These are phyloP conservation scores for Melanotaenia trifasciata DNA, from an alignment of 2,797 vertebrate species.

Conservation along the genomic window DNA sequence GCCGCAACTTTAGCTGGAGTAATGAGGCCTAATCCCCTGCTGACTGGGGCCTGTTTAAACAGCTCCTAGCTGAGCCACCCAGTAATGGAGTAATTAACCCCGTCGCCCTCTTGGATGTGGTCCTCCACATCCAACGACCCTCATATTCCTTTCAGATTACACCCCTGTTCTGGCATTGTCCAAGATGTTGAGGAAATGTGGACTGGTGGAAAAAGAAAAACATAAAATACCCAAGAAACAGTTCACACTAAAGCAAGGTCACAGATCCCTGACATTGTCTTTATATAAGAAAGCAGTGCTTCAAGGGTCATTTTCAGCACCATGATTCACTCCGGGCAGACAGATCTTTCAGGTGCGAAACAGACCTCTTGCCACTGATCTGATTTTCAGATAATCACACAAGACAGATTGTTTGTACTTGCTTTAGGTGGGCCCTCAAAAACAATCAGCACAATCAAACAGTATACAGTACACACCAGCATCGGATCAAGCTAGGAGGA, in stretches of 20 bases:
- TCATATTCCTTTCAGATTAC: slow-evolving; percentile 24
- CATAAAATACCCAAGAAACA: slow-evolving; percentile 36
- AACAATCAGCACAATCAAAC: slow-evolving; percentile 85
- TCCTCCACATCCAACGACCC: slow-evolving; percentile 37
- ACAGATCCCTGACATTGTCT: slow-evolving; percentile 41
- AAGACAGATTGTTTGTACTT: slow-evolving; percentile 79
- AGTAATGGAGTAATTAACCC: slow-evolving; percentile 99
- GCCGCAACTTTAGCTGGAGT: slow-evolving; percentile 97
- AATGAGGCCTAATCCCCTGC: slow-evolving; percentile 98
- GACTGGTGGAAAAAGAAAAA: slow-evolving; percentile 38
- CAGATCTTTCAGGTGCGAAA: slow-evolving; percentile 67
- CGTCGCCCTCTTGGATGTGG: slow-evolving; percentile 74
- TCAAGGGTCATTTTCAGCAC: slow-evolving; percentile 66
- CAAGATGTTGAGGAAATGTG: slow-evolving; percentile 33
- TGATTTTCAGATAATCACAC: slow-evolving; percentile 82
- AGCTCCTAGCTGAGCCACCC: slow-evolving; percentile 90
- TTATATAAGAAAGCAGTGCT: slow-evolving; percentile 43
- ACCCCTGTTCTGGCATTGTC: slow-evolving; percentile 46
- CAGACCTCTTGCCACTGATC: slow-evolving; percentile 74
- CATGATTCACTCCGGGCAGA: slow-evolving; percentile 46
- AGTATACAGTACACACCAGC: slow-evolving; percentile 63
- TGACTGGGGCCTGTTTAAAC: slow-evolving; percentile 90
- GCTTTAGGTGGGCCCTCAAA: slow-evolving; percentile 76
- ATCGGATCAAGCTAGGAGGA: slow-evolving; percentile 72
- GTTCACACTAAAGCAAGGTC: slow-evolving; percentile 35